These are phyloP conservation scores for Pseudonaja textilis DNA, from an alignment of 2,113 vertebrate genomes.

Conservation along the genomic window DNA sequence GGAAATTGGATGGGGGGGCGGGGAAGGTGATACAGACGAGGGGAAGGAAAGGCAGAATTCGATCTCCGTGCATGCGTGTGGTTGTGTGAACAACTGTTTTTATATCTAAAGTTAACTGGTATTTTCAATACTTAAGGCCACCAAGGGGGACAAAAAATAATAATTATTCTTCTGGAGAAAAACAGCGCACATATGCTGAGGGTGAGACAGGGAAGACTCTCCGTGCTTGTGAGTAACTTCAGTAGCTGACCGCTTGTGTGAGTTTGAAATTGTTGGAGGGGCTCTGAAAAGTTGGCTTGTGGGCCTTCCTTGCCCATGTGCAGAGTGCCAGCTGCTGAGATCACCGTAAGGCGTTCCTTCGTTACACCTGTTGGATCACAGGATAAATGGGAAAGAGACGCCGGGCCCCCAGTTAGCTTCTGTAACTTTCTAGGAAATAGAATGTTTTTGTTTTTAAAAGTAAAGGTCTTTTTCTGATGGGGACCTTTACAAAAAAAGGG, in stretches of 20 bases:
- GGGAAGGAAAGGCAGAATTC: neutral
- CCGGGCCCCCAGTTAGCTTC: neutral
- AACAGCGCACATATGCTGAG: neutral
- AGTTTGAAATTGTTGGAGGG: neutral
- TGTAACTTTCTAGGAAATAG: neutral
- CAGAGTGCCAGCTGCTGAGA: neutral
- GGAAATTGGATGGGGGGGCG: neutral
- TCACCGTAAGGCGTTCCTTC: neutral
- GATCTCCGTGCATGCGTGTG: conserved; percentile 29
- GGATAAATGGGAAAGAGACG: neutral
- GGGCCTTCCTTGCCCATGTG: neutral
- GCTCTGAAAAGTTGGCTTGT: neutral
- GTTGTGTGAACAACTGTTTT: conserved; percentile 31
- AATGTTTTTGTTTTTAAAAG: neutral
- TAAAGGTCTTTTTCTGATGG: neutral
- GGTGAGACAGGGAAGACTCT: neutral
- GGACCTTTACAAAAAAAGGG: neutral
- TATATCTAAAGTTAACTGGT: conserved; percentile 34
- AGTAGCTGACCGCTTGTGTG: neutral
- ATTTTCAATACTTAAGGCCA: conserved; percentile 35
- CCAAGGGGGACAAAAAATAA: neutral
- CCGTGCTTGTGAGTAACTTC: neutral
- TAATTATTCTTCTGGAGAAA: conserved; percentile 9
- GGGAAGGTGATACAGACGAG: neutral
- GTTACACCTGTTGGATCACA: neutral